Evolutionary conservation across 2,113 vertebrate genomes (phyloP).

Genomic region (Gorsachius goisagi): DNA sequence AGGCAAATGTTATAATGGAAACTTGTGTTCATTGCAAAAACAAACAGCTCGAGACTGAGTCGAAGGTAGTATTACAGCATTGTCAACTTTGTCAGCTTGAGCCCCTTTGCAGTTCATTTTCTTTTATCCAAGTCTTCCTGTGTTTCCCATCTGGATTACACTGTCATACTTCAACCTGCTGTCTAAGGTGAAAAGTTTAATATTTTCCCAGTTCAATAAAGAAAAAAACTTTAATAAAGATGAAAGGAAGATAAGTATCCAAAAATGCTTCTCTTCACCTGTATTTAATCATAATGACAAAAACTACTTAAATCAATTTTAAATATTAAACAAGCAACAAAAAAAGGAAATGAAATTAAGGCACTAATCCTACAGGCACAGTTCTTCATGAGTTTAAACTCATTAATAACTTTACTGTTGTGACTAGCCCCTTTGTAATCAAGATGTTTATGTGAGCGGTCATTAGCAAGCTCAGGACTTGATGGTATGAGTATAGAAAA

Average conservation of each 20-base stretch:
- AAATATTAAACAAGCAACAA: constrained; percentile 24
- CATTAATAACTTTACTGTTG: background rate
- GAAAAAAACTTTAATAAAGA: constrained; percentile 52
- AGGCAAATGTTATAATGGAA: constrained; percentile 54
- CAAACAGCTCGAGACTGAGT: constrained; percentile 39
- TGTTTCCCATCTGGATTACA: constrained; percentile 46
- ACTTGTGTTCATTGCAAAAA: constrained; percentile 60
- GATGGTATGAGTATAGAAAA: background rate
- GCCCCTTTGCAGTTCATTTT: constrained; percentile 38
- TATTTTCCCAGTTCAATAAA: constrained; percentile 39
- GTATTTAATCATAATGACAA: constrained; percentile 49
- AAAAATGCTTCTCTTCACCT: constrained; percentile 28
- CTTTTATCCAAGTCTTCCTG: constrained; percentile 25
- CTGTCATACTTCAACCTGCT: constrained; percentile 30
- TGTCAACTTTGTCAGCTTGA: background rate
- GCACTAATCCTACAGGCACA: background rate
- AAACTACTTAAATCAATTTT: constrained; percentile 11
- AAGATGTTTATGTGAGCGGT: background rate
- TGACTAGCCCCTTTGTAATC: background rate
- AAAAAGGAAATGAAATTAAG: background rate
- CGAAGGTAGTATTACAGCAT: background rate
- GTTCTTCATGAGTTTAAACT: background rate
- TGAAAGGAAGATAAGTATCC: constrained; percentile 32
- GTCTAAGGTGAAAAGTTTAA: constrained; percentile 50
- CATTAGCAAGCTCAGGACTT: background rate